phyloP scores from a whole-genome alignment of 2,113 vertebrate genomes.

The Tapirus terrestris region DNA sequence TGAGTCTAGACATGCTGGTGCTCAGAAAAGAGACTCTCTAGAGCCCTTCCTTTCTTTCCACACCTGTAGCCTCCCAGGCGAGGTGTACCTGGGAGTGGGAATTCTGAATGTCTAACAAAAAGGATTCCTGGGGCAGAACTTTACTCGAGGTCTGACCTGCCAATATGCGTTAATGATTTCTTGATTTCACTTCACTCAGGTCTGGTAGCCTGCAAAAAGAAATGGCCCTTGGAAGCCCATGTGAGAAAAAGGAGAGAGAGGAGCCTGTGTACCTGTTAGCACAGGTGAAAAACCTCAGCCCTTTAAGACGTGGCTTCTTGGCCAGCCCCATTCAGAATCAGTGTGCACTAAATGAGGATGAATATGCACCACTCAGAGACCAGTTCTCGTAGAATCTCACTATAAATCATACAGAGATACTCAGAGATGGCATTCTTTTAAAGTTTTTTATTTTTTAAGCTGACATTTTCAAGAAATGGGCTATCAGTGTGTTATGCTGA shows the following conservation, averaged over 20 bases:
- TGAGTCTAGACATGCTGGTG: neutral
- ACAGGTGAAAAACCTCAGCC: neutral
- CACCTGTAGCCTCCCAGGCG: neutral
- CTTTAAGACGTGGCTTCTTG: neutral
- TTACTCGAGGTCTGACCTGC: neutral
- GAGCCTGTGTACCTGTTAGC: neutral
- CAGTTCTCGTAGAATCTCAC: neutral
- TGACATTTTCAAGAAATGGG: conserved; percentile 65
- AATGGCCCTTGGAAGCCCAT: neutral
- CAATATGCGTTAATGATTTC: neutral
- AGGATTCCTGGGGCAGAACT: neutral
- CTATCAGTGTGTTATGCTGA: neutral
- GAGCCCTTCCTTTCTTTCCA: neutral
- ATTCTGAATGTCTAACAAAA: neutral
- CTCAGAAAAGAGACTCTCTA: neutral
- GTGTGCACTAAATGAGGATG: neutral
- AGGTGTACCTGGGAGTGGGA: neutral
- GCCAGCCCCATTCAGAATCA: neutral
- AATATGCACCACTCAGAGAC: neutral
- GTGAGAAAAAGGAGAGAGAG: neutral
- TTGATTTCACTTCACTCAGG: neutral
- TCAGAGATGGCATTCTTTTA: conserved; percentile 55
- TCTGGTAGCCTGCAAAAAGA: neutral
- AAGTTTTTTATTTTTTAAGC: conserved; percentile 56
- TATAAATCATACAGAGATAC: conserved; percentile 61